Base-by-base conservation (phyloP, 2,113 vertebrate genomes). In the Ursus arctos region DNA sequence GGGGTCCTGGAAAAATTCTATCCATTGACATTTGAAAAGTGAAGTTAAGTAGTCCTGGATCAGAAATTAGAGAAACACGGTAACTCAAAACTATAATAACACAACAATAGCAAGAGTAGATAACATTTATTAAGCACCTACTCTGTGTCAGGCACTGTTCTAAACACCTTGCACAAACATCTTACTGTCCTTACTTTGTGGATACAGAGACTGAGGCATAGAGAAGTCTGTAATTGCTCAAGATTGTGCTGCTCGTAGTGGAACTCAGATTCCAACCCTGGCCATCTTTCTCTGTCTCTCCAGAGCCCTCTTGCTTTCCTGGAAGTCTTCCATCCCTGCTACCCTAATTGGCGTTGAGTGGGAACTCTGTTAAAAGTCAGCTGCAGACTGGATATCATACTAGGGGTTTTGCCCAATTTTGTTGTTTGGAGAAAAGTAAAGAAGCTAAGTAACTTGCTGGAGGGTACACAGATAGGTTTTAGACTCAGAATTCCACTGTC, bases 161-260 rank as follows among this genome's bases (percentile, higher is more conserved):
- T 47, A 40, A 24, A 47, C 11, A 47, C 7, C 11, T 28, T 7
- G 7, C 67, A 14, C 3, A 33, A 85, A 40, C 9, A 43, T 18
- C 22, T 82, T 55, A 28, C 31, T 69, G 57, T 22, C 43, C 18
- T 55, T 16, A 2, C 4, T 83, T 31, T 19, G 31, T 16, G 7
- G 43, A 53, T 4, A 10, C 14, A 65, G 13, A 91, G 31, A 36
- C 31, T 51, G 40, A 51, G 81, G 13, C 16, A n/a, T 7, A 51
- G 13, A 83, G 49, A 77, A 4, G 2, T 10, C 55, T 2, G 15
- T 7, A 28, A 77, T 4, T 33, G 16, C 3, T 92, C 36, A 51
- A 18, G 7, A 8, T 15, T 2, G 2, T 6, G 2, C 24, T 26
- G 2, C 49, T 57, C 21, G 16, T 18, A 24, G 21, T 22, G 33